Conservation (phyloP, 37 sponge, comb jelly and placozoan genomes). For the Crambe crambe region DNA sequence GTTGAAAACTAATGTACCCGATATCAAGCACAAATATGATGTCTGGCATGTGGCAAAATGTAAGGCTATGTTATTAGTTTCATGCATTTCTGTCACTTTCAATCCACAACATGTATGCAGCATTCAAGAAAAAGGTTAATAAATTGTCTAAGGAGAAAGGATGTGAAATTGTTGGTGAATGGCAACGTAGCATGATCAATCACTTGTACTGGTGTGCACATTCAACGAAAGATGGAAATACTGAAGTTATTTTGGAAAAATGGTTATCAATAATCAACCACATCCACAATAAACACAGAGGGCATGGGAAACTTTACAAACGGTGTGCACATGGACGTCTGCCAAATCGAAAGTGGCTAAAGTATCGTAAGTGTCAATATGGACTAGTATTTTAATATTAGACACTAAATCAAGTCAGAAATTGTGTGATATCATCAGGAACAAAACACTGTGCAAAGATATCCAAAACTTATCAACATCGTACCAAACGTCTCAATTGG, state of each 20-base stretch:
- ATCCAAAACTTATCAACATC: constrained; percentile 28
- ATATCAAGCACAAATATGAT: constrained; percentile 45
- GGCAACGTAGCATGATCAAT: constrained; percentile 48
- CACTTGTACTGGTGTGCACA: constrained; percentile 62
- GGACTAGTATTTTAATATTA: background rate
- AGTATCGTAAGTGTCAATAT: constrained; percentile 28
- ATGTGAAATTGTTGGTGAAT: constrained; percentile 38
- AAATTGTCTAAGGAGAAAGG: constrained; percentile 22
- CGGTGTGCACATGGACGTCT: constrained; percentile 13
- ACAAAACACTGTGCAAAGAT: constrained; percentile 9
- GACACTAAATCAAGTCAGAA: constrained; percentile 64
- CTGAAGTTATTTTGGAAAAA: constrained; percentile 35
- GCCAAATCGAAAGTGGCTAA: constrained; percentile 38
- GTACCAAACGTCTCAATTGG: constrained; percentile 61
- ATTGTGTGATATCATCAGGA: constrained; percentile 20
- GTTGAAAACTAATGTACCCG: constrained; percentile 20
- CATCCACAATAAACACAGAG: constrained; percentile 42
- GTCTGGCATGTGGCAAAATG: constrained; percentile 77
- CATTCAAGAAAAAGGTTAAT: constrained; percentile 16
- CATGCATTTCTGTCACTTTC: background rate
- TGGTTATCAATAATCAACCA: constrained; percentile 65
- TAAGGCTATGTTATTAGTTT: constrained; percentile 17
- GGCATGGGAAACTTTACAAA: background rate
- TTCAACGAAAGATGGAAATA: constrained; percentile 41
- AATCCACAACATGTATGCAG: background rate